Evolutionary conservation across 2,797 vertebrate species (phyloP).

Genomic region (Malurus leucopterus): DNA sequence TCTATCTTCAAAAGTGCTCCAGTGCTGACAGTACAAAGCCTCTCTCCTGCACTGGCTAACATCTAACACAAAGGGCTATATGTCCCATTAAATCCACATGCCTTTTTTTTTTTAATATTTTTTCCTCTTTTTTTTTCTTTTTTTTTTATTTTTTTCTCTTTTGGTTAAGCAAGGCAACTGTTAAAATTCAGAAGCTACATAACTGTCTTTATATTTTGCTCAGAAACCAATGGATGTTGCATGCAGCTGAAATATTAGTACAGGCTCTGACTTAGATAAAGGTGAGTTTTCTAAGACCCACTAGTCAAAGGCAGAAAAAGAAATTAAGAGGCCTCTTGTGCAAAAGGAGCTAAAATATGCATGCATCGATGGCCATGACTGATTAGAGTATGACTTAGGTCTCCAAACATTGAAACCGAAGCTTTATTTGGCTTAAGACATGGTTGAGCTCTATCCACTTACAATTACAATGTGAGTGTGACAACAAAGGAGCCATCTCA

Average conservation of each 20-base stretch:
- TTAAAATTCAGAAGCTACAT: constrained; percentile 55
- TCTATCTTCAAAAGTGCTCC: constrained; percentile 44
- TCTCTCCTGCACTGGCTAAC: constrained; percentile 46
- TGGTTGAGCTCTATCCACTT: constrained; percentile 56
- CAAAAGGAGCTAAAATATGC: constrained; percentile 52
- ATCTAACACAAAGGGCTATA: constrained; percentile 31
- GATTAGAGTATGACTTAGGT: constrained; percentile 55
- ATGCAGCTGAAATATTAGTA: constrained; percentile 56
- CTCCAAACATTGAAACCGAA: constrained; percentile 60
- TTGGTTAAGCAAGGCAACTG: constrained; percentile 38
- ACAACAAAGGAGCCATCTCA: constrained; percentile 58
- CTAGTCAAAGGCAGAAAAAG: constrained; percentile 30
- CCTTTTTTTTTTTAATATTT: background rate
- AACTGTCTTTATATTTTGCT: constrained; percentile 53
- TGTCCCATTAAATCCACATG: constrained; percentile 36
- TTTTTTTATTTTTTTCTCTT: background rate
- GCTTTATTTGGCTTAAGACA: constrained; percentile 65
- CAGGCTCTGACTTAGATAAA: constrained; percentile 39
- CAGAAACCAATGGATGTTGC: constrained; percentile 51
- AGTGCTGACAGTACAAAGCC: constrained; percentile 13
- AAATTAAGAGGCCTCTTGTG: constrained; percentile 59
- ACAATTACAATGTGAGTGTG: constrained; percentile 41
- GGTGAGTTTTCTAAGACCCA: constrained; percentile 35
- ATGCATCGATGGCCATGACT: constrained; percentile 40
- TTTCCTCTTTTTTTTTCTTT: background rate